Conservation (phyloP, 2,113 vertebrate genomes). For the Periophthalmodon schlosseri region DNA sequence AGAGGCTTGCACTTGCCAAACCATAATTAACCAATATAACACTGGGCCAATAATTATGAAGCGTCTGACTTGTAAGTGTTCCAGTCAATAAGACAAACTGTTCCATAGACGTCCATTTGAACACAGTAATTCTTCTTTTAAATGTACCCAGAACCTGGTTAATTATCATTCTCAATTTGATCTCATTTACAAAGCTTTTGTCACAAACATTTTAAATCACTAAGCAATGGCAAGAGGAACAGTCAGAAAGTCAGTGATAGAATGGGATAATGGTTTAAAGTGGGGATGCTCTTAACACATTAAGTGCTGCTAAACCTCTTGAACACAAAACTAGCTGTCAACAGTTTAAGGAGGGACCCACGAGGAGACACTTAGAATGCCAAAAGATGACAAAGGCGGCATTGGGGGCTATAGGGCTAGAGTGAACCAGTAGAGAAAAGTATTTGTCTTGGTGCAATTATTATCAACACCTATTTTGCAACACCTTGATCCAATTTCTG, state of each 20-base stretch:
- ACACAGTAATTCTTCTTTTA: slow-evolving; percentile 6
- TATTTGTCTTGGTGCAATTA: background rate
- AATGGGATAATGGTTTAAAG: background rate
- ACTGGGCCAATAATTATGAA: background rate
- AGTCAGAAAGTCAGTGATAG: background rate
- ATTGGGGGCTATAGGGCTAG: background rate
- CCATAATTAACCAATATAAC: slow-evolving; percentile 2
- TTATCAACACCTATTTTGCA: background rate
- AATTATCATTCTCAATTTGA: slow-evolving; percentile 67
- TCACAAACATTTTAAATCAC: slow-evolving; percentile 41
- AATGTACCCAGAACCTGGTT: slow-evolving; percentile 26
- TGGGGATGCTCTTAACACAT: background rate
- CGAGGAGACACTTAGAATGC: background rate
- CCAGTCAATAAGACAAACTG: slow-evolving; percentile 8
- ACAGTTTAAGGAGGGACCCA: slow-evolving; percentile 5
- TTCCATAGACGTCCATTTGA: background rate
- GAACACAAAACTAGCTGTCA: slow-evolving; percentile 20
- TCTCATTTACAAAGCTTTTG: slow-evolving; percentile 33
- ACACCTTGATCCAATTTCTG: too few species aligned
- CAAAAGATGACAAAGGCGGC: background rate
- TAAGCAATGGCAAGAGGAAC: slow-evolving; percentile 40
- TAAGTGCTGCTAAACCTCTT: background rate
- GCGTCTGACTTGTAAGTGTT: background rate
- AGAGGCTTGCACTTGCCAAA: background rate
- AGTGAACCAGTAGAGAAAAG: background rate